phyloP scores from a whole-genome alignment of 1,140 invertebrate species.

The Aphaenogaster floridana region DNA sequence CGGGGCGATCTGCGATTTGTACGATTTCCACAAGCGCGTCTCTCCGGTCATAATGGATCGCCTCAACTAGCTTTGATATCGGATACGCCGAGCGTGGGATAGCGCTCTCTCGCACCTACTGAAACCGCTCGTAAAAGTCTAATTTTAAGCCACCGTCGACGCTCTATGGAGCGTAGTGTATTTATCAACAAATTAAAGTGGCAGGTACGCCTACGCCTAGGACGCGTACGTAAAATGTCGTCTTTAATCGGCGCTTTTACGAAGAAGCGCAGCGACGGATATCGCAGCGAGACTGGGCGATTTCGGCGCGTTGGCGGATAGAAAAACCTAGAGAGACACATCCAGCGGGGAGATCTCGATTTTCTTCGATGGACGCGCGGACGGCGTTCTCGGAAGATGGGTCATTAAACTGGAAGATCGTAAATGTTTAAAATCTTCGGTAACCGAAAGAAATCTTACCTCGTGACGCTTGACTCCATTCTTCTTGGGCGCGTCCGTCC shows the following conservation, averaged over 20 bases:
- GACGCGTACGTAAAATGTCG: neutral
- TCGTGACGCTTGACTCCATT: neutral
- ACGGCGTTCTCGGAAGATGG: constrained; percentile 65
- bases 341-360: neutral
- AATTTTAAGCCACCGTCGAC: constrained; percentile 74
- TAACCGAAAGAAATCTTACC: constrained; percentile 48
- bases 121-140: constrained; percentile 78
- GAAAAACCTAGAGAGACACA: neutral
- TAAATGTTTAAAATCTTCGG: constrained; percentile 71
- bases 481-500: neutral
- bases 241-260: constrained; percentile 55
- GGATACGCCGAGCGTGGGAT: constrained; percentile 71
- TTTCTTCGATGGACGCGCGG: neutral
- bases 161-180: constrained; percentile 66
- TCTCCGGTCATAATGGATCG: constrained; percentile 64
- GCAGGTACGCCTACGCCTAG: neutral
- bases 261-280: constrained; percentile 19
- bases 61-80: constrained; percentile 74
- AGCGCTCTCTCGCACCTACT: constrained; percentile 68
- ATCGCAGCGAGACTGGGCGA: neutral
- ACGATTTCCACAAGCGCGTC: constrained; percentile 38
- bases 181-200: constrained; percentile 79
- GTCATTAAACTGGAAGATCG: constrained; percentile 67
- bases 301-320: neutral
- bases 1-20: constrained; percentile 23